Base-by-base conservation (phyloP, 2,113 vertebrate species). In the Ardeotis arabs region DNA sequence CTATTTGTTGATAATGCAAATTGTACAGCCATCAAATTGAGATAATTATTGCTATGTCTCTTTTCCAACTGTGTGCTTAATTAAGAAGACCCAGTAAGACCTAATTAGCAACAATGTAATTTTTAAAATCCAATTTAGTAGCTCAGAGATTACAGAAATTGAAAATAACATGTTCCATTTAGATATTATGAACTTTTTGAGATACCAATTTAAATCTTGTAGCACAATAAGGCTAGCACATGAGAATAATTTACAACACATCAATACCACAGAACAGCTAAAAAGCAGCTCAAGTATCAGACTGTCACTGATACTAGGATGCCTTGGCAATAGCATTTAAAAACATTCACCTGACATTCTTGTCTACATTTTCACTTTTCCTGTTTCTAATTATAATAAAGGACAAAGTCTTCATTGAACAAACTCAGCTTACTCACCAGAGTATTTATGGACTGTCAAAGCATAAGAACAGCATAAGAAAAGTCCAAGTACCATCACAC, bases 81-180 rank as follows among this genome's bases (percentile, higher is more conserved):
- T 97, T 96, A 96, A 97, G 87, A 96, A 13, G 79, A 95, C 52
- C 90, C 96, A 95, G 93, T 93, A 96, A 97, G 89, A 68, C 94
- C 68, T 97, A 97, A 97, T 95, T 97, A 96, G 78, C 62, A 93
- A 81, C 77, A 94, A 95, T 85, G 80, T 84, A 96, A 95, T 97
- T 97, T 93, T 96, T 77, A 95, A 96, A 96, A 96, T 95, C 89
- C 84, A 97, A 95, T 97, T 95, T 90, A 95, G 81, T 93, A 91
- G 70, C 73, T 95, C 47, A 89, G 64, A 97, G 87, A 95, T 96
- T 89, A 97, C 60, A 69, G 87, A 95, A 87, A 83, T 87, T 78
- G 93, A 96, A 97, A 97, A 96, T 81, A 96, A 92, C 56, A 88
- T 52, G 90, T 93, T 96, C 68, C 72, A 45, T 90, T 50, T 62